Conservation (phyloP, 2,888 invertebrate species). For the Netelia fuscicornis region DNA sequence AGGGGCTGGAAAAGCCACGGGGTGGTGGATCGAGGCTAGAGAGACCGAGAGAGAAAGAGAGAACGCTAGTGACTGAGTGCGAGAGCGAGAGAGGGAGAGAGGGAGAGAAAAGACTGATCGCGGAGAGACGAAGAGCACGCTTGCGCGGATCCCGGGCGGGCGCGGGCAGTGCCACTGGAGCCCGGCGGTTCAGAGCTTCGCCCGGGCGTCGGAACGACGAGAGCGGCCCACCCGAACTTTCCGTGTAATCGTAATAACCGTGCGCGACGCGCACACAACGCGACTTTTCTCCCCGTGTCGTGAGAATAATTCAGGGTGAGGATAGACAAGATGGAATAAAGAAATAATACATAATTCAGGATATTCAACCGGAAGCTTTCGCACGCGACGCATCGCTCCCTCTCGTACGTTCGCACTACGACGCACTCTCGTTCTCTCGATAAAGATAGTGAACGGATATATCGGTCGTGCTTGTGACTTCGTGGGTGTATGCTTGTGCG, state of each 20-base stretch:
- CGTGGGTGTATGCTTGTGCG: neutral
- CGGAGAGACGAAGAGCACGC: slow-evolving; percentile 81
- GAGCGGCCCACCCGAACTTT: slow-evolving; percentile 77
- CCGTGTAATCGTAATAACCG: slow-evolving; percentile 68
- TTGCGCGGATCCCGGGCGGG: slow-evolving; percentile 85
- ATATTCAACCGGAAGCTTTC: neutral
- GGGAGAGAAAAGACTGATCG: slow-evolving; percentile 79
- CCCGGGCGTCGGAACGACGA: slow-evolving; percentile 84
- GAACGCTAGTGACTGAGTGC: slow-evolving; percentile 53
- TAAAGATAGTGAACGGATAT: neutral
- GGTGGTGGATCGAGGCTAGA: slow-evolving; percentile 43
- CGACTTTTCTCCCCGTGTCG: slow-evolving; percentile 46
- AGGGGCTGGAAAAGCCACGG: slow-evolving; percentile 37
- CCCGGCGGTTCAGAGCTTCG: slow-evolving; percentile 85
- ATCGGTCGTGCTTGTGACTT: neutral
- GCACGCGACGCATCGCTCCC: neutral
- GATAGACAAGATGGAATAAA: slow-evolving; percentile 6
- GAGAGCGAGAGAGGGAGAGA: slow-evolving; percentile 61
- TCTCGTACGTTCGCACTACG: too few species aligned
- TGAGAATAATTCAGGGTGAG: slow-evolving; percentile 36
- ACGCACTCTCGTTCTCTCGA: neutral
- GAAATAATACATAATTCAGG: neutral
- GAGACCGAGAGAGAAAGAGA: slow-evolving; percentile 67
- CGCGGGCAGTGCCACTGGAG: slow-evolving; percentile 84
- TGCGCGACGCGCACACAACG: slow-evolving; percentile 58